A percentile compares a stretch with the other conserved stretches of the same genome.
These are phyloP conservation scores for Theocolax elegans DNA, from an alignment of 1,140 invertebrate species.

Conservation along the genomic window DNA sequence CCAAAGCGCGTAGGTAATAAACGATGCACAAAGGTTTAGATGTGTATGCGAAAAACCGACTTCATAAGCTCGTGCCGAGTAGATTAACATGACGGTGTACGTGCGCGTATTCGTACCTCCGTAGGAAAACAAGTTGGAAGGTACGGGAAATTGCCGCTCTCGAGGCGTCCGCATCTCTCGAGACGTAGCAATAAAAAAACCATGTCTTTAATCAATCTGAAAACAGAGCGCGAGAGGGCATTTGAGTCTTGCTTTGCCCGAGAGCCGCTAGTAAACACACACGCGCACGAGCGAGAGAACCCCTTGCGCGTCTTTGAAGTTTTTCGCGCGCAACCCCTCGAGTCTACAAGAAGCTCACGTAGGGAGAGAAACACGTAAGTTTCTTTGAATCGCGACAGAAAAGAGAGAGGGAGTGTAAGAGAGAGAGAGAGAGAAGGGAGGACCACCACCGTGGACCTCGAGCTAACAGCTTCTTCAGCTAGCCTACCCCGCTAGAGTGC, in stretches of 20 bases:
- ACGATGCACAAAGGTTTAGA: conserved; percentile 19
- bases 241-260: background rate
- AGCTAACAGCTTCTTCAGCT: conserved; percentile 6
- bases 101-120: too few species aligned
- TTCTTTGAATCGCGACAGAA: too few species aligned
- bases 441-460: background rate
- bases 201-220: conserved; percentile 36
- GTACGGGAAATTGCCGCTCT: conserved; percentile 15
- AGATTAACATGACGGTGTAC: conserved; percentile 15
- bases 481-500: background rate
- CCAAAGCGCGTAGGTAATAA: too few species aligned
- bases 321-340: background rate
- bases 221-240: background rate
- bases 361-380: too few species aligned
- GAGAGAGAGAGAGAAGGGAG: background rate
- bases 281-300: background rate
- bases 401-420: too few species aligned
- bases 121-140: too few species aligned
- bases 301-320: conserved; percentile 48
- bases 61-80: background rate
- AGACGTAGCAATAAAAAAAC: conserved; percentile 10
- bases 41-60: background rate
- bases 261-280: background rate
- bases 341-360: too few species aligned
- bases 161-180: conserved; percentile 1